Conservation (phyloP, 2,797 vertebrate genomes). For the Lutjanus campechanus region DNA sequence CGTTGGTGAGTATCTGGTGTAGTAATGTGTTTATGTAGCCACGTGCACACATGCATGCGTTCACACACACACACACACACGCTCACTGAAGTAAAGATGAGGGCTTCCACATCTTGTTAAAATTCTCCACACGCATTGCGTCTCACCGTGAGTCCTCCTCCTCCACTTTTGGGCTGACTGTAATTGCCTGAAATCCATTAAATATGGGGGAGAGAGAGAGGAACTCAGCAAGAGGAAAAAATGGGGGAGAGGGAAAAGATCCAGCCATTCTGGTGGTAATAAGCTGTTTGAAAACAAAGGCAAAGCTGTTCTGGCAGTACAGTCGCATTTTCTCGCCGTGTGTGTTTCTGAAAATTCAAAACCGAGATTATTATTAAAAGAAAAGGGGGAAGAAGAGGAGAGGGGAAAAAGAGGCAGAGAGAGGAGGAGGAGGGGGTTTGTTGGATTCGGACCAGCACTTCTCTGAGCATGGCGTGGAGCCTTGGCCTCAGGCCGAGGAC, state of each 20-base stretch:
- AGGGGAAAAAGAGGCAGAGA: neutral
- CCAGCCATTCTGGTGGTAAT: conserved; percentile 74
- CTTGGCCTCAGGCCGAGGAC: conserved; percentile 70
- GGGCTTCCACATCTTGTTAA: conserved; percentile 84
- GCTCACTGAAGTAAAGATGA: conserved; percentile 50
- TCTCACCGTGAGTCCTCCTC: conserved; percentile 68
- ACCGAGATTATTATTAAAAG: conserved; percentile 75
- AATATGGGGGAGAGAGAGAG: conserved; percentile 65
- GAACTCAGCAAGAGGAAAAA: conserved; percentile 57
- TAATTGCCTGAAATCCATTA: conserved; percentile 85
- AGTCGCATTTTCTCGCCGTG: conserved; percentile 66
- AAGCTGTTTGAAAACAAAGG: conserved; percentile 81
- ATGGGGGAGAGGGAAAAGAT: conserved; percentile 58
- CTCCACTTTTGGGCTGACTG: conserved; percentile 69
- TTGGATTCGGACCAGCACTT: conserved; percentile 81
- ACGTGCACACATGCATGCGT: conserved; percentile 26
- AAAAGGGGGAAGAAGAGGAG: conserved; percentile 16
- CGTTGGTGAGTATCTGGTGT: conserved; percentile 20
- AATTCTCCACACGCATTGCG: conserved; percentile 73
- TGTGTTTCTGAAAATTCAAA: conserved; percentile 74
- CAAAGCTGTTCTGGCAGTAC: conserved; percentile 73
- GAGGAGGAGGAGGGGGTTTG: neutral
- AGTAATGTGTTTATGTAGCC: conserved; percentile 53
- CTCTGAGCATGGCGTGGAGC: conserved; percentile 73
- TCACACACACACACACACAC: conserved; percentile 32